These are phyloP conservation scores for Drosophila parabipectinata DNA, from an alignment of 1,140 invertebrate genomes.

Conservation along the genomic window DNA sequence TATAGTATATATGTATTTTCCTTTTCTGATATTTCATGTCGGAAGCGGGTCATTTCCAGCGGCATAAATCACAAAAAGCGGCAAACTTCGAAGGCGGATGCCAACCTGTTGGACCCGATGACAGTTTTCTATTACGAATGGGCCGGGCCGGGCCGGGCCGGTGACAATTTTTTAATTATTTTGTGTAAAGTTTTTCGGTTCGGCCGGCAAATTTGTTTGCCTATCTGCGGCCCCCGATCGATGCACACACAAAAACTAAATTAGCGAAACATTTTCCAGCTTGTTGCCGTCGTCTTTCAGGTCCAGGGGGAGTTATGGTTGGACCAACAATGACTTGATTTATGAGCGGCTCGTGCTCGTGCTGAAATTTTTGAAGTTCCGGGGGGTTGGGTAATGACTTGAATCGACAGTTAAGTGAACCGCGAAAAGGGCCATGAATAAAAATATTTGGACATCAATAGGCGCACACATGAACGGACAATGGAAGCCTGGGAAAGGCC, in stretches of 20 bases:
- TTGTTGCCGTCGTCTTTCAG: slow-evolving; percentile 65
- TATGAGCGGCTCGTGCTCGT: slow-evolving; percentile 77
- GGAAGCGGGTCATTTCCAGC: slow-evolving; percentile 80
- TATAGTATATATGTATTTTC: slow-evolving; percentile 27
- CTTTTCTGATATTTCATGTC: slow-evolving; percentile 77
- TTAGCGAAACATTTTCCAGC: slow-evolving; percentile 76
- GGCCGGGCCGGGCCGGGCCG: not conserved
- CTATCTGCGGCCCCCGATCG: slow-evolving; percentile 22
- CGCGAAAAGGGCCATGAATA: slow-evolving; percentile 80
- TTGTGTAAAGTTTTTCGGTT: slow-evolving; percentile 32
- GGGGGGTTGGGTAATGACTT: slow-evolving; percentile 75
- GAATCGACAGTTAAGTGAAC: slow-evolving; percentile 75
- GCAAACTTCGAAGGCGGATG: slow-evolving; percentile 54
- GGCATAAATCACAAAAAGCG: slow-evolving; percentile 73
- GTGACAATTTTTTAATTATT: slow-evolving; percentile 16
- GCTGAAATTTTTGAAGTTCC: slow-evolving; percentile 43
- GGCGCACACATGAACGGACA: slow-evolving; percentile 47
- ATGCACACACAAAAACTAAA: slow-evolving; percentile 45
- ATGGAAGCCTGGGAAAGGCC: slow-evolving; percentile 60
- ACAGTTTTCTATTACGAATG: slow-evolving; percentile 38
- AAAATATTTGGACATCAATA: slow-evolving; percentile 82
- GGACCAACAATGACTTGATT: slow-evolving; percentile 73
- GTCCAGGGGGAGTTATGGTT: not conserved
- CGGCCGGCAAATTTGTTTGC: slow-evolving; percentile 42
- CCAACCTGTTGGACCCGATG: slow-evolving; percentile 65